Percentiles rank a stretch among this genome's conserved stretches.
These are phyloP conservation scores for Siderastrea radians DNA, from an alignment of 92 coral and sea anemone species.

Conservation along the genomic window DNA sequence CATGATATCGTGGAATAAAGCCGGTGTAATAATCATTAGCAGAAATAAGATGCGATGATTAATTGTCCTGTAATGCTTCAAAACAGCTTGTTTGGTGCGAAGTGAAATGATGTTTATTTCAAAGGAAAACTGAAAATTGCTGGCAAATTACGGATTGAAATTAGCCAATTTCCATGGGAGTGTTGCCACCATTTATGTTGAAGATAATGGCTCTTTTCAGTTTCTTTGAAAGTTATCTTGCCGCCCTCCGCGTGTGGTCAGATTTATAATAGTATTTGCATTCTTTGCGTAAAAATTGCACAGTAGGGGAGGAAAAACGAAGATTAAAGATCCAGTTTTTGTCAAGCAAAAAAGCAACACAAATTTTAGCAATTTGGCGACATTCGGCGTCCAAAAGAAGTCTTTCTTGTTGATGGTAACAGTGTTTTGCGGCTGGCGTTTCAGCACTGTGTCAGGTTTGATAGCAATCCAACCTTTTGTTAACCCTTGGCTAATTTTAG, in stretches of 20 bases:
- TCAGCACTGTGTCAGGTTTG: background rate
- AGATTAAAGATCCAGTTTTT: background rate
- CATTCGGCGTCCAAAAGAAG: background rate
- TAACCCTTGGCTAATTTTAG: background rate
- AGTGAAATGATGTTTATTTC: background rate
- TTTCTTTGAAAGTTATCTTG: slow-evolving; percentile 12
- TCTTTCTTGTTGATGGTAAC: background rate
- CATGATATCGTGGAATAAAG: background rate
- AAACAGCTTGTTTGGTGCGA: background rate
- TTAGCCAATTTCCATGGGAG: background rate
- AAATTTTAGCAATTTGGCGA: slow-evolving; percentile 14
- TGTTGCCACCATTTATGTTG: background rate
- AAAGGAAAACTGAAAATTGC: background rate
- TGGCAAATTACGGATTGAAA: background rate
- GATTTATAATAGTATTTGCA: background rate
- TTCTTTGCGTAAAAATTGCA: slow-evolving; percentile 3
- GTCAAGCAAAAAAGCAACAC: background rate
- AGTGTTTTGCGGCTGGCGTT: background rate
- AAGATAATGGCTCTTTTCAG: slow-evolving; percentile 1
- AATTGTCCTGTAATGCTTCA: background rate
- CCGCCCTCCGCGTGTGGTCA: slow-evolving; percentile 42
- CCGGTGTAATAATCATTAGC: background rate
- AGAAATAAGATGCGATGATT: background rate
- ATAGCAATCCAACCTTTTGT: background rate
- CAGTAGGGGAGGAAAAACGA: slow-evolving; percentile 14